phyloP scores from a whole-genome alignment of 2,797 vertebrate species.

The Mallotus villosus region DNA sequence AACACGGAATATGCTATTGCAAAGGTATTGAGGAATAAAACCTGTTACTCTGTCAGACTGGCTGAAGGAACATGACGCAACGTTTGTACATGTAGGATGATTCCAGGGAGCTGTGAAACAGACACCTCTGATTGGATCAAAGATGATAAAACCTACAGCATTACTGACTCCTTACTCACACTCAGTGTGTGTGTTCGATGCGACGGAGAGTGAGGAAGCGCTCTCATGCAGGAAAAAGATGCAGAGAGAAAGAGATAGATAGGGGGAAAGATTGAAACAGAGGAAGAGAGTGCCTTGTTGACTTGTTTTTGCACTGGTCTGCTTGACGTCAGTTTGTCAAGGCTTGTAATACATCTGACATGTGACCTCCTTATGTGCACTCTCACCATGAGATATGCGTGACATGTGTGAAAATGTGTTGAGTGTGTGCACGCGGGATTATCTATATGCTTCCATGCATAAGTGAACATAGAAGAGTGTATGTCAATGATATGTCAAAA shows the following conservation, averaged over 20 bases:
- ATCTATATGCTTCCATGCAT: not conserved
- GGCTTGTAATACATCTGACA: not conserved
- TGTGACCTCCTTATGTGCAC: too few species aligned
- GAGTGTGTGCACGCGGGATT: not conserved
- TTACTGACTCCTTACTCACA: constrained; percentile 20
- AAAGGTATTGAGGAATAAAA: not conserved
- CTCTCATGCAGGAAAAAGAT: constrained; percentile 22
- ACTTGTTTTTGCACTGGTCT: not conserved
- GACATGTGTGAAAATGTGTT: not conserved
- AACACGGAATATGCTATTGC: not conserved
- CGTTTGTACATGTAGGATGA: too few species aligned
- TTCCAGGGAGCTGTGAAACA: not conserved
- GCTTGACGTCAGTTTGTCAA: not conserved
- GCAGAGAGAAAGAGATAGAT: constrained; percentile 3
- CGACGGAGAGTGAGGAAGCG: constrained; percentile 11
- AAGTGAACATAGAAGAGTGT: not conserved
- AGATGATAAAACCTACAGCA: constrained; percentile 14
- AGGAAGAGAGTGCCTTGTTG: not conserved
- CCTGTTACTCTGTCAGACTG: not conserved
- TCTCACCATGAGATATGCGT: too few species aligned
- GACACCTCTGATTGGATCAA: not conserved
- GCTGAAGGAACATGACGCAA: too few species aligned
- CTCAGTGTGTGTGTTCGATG: constrained; percentile 17
- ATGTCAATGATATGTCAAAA: constrained; percentile 35
- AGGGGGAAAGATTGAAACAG: constrained; percentile 1